Evolutionary conservation across 2,888 invertebrate species (phyloP), one percentile per base, ranked within the genome.

Genomic region (Ormyrus pomaceus): DNA sequence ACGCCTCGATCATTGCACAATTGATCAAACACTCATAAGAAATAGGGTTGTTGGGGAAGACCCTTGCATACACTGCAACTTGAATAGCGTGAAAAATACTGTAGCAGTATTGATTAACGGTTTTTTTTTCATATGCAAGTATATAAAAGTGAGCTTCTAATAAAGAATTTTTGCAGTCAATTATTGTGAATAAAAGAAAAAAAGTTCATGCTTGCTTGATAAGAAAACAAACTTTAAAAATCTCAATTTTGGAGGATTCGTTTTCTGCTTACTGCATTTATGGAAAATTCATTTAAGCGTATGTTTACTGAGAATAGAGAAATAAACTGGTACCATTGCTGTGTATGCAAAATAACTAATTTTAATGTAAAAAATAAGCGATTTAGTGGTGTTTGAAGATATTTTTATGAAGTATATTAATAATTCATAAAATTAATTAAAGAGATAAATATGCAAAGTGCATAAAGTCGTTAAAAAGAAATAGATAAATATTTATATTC

Each of bases 1-100:
- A 46, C 58, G 65, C 55, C 13, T 68, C 51, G n/a, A 69, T 74
- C 58, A 55, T 74, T 74, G 61, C n/a, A 53, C 51, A 62, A 81
- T 81, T 78, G 75, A 81, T 81, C 74, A 78, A 77, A 78, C 71
- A 70, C 56, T 70, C 48, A 19, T 45, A 48, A 10, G 48, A 71
- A 65, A 48, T 53, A 45, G 59, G 9, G 10, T 48, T 59, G 19
- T n/a, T 50, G 51, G 50, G 48, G 48, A 65, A 58, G 50, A 34
- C 19, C 7, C 70, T 62, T 51, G 59, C 48, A 68, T 58, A 46
- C n/a, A n/a, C 50, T 69, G 8, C 19, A 68, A 34, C 46, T 73
- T 73, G 58, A 34, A 65, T 50, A 62, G 10, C n/a, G 45, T 68
- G 13, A 34, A 73, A 68, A 68, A 59, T 45, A 62, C 5, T 77